Percentiles rank a stretch among this genome's conserved stretches.
These are phyloP conservation scores for Melanotaenia nigrans DNA, from an alignment of 2,797 vertebrate species.

Conservation along the genomic window DNA sequence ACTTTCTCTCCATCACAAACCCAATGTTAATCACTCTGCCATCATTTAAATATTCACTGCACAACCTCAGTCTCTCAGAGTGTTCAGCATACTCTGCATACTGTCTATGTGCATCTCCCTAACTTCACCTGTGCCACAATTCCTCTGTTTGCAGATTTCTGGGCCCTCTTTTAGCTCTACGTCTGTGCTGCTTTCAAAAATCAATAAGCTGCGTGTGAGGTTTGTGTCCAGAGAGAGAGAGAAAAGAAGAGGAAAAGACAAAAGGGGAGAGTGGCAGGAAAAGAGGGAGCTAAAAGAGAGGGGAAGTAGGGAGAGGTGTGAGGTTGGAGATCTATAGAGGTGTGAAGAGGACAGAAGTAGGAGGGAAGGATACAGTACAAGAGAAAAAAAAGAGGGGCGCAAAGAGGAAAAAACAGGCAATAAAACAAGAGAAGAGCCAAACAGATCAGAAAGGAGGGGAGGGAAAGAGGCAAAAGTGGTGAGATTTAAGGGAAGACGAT, in stretches of 20 bases:
- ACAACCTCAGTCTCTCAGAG: constrained; percentile 7
- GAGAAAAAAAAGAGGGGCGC: constrained; percentile 16
- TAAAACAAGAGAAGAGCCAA: constrained; percentile 16
- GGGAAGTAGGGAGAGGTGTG: constrained; percentile 19
- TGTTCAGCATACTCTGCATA: constrained; percentile 16
- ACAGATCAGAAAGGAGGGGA: background rate
- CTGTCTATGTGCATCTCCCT: constrained; percentile 14
- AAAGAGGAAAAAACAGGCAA: constrained; percentile 16
- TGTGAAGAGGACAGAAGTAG: constrained; percentile 37
- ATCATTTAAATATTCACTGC: constrained; percentile 53
- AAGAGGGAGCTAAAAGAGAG: constrained; percentile 6
- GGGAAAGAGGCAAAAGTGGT: background rate
- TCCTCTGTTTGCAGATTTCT: constrained; percentile 47
- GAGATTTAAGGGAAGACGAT: background rate
- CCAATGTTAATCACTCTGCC: constrained; percentile 53
- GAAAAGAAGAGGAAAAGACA: constrained; percentile 22
- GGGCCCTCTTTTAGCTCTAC: constrained; percentile 28
- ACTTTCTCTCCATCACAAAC: constrained; percentile 42
- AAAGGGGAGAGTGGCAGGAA: constrained; percentile 23
- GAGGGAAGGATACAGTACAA: constrained; percentile 33
- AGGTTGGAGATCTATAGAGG: constrained; percentile 29
- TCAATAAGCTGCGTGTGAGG: constrained; percentile 76
- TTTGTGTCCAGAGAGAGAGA: constrained; percentile 59
- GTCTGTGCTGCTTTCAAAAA: constrained; percentile 58
- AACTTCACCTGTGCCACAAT: constrained; percentile 20